phyloP scores from a whole-genome alignment of 2,888 invertebrate genomes.

The Cecidostiba fungosa region DNA sequence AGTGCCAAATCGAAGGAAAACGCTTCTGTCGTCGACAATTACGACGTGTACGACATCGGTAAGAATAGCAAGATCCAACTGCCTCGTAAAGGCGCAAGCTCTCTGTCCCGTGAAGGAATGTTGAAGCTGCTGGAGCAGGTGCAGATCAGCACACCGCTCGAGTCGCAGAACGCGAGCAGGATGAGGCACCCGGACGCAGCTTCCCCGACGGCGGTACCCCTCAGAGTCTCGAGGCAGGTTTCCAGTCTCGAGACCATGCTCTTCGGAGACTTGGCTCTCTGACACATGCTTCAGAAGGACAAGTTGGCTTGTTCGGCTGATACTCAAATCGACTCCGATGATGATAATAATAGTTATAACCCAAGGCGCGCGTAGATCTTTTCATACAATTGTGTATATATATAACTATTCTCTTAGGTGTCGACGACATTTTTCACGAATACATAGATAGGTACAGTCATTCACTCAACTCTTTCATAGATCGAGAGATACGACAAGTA shows the following conservation, averaged over 20 bases:
- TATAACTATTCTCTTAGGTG: too few species aligned
- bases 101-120: conserved; percentile 74
- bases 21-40: neutral
- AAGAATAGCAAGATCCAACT: neutral
- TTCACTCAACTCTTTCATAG: too few species aligned
- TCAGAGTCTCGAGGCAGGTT: conserved; percentile 75
- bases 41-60: conserved; percentile 7
- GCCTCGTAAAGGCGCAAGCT: conserved; percentile 36
- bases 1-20: conserved; percentile 52
- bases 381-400: too few species aligned
- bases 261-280: conserved; percentile 75
- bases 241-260: conserved; percentile 76
- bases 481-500: too few species aligned
- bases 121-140: conserved; percentile 76
- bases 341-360: too few species aligned
- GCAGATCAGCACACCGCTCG: conserved; percentile 73
- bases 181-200: conserved; percentile 62
- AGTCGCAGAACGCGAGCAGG: conserved; percentile 67
- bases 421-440: too few species aligned
- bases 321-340: too few species aligned
- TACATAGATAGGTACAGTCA: too few species aligned
- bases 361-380: too few species aligned
- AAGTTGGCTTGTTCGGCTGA: neutral
- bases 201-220: conserved; percentile 42
- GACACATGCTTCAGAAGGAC: conserved; percentile 65